Conservation (phyloP, 2,888 invertebrate genomes). For the Stegophylla sp. region DNA sequence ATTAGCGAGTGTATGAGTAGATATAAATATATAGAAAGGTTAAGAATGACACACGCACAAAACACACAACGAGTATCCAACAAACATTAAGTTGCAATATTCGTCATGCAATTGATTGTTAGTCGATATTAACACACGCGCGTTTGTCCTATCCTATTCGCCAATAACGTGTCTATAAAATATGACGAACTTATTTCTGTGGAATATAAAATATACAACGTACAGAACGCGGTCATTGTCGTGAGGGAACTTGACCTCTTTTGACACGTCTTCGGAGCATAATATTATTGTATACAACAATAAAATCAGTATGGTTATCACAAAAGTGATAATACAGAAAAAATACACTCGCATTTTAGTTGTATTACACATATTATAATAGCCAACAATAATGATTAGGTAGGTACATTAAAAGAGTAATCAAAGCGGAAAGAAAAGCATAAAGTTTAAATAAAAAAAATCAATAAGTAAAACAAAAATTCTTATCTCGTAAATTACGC, state of each 20-base stretch:
- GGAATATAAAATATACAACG: background rate
- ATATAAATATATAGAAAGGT: too few species aligned
- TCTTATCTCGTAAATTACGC: background rate
- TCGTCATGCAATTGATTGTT: constrained; percentile 28
- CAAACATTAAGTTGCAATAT: background rate
- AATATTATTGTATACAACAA: background rate
- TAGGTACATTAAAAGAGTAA: constrained; percentile 14
- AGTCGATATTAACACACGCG: constrained; percentile 15
- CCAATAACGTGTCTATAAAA: constrained; percentile 16
- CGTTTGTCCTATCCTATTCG: background rate
- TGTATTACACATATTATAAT: background rate
- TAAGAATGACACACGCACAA: too few species aligned
- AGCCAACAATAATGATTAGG: background rate
- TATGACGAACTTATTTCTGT: background rate
- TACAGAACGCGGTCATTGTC: background rate
- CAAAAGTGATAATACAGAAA: background rate
- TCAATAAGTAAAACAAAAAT: constrained; percentile 12
- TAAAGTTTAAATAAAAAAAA: constrained; percentile 17
- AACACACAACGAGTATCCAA: background rate
- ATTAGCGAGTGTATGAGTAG: too few species aligned
- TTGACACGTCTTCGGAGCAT: background rate
- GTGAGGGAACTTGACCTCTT: background rate
- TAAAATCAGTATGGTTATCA: background rate
- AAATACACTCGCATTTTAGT: background rate
- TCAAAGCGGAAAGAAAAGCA: constrained; percentile 36